Percentiles rank a stretch among this genome's conserved stretches.
These are phyloP conservation scores for Scleropages formosus DNA, from an alignment of 2,797 vertebrate species.

Conservation along the genomic window DNA sequence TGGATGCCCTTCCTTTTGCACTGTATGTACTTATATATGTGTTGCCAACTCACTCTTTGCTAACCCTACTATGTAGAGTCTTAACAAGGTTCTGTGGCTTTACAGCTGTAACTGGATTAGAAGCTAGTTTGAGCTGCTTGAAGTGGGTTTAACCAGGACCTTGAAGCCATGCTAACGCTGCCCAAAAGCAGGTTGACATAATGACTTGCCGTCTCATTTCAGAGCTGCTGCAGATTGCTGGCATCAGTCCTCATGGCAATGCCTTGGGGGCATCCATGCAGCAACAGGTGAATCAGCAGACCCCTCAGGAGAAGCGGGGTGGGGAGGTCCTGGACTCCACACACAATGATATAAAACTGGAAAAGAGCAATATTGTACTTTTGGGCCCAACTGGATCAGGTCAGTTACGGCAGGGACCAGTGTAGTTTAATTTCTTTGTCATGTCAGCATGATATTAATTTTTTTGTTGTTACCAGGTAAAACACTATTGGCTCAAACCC, in stretches of 20 bases:
- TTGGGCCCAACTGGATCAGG: constrained; percentile 97
- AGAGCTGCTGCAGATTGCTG: constrained; percentile 96
- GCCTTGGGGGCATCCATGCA: constrained; percentile 93
- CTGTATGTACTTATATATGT: too few species aligned
- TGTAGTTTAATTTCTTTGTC: not conserved
- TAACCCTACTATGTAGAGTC: too few species aligned
- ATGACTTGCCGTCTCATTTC: constrained; percentile 38
- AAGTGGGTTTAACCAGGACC: too few species aligned
- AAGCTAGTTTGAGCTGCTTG: too few species aligned
- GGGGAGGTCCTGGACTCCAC: constrained; percentile 88
- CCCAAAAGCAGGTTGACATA: too few species aligned
- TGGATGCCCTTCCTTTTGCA: too few species aligned
- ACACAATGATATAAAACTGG: constrained; percentile 88
- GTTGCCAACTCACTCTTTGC: too few species aligned
- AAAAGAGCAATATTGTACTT: constrained; percentile 98
- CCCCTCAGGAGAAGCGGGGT: constrained; percentile 87
- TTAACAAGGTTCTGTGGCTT: too few species aligned
- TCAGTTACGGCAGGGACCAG: too few species aligned
- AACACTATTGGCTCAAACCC: constrained; percentile 94
- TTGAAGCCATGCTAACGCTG: too few species aligned
- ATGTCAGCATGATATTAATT: not conserved
- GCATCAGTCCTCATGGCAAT: constrained; percentile 92
- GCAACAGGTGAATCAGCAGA: constrained; percentile 90
- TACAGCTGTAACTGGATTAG: too few species aligned
- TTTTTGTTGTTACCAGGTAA: constrained; percentile 73